These are phyloP conservation scores for Pogonus chalceus DNA, from an alignment of 1,140 invertebrate genomes.

Conservation along the genomic window DNA sequence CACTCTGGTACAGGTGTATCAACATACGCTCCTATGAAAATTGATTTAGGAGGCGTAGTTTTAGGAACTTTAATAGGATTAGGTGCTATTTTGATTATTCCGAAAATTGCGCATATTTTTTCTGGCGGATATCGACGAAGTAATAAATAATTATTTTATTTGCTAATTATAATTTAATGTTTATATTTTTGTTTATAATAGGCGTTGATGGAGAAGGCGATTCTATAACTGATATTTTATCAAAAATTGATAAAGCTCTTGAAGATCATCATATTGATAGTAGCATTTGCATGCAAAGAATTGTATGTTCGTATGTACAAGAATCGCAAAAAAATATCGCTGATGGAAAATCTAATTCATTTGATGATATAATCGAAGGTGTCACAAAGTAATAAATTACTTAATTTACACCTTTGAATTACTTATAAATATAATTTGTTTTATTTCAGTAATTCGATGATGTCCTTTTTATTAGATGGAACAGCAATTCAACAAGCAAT, in stretches of 20 bases:
- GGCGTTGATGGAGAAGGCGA: conserved; percentile 50
- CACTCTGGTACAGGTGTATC: conserved; percentile 39
- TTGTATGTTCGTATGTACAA: conserved; percentile 64
- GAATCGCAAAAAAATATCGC: conserved; percentile 51
- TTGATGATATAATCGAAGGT: conserved; percentile 55
- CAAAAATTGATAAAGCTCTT: conserved; percentile 59
- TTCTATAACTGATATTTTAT: conserved; percentile 53
- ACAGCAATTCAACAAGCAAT: conserved; percentile 66
- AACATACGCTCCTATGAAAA: conserved; percentile 59
- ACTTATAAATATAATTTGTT: conserved; percentile 12
- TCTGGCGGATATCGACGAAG: conserved; percentile 50
- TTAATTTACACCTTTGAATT: conserved; percentile 7
- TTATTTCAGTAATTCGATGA: conserved; percentile 53
- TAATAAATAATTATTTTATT: conserved; percentile 41
- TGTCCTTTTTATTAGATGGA: conserved; percentile 61
- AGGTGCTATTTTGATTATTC: conserved; percentile 64
- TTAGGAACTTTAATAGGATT: conserved; percentile 68
- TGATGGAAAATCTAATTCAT: conserved; percentile 47
- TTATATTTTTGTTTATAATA: conserved; percentile 25
- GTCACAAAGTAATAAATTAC: conserved; percentile 45
- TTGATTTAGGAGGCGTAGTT: conserved; percentile 70
- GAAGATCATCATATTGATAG: conserved; percentile 67
- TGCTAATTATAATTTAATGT: not conserved
- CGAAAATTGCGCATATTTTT: conserved; percentile 62
- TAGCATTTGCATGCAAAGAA: conserved; percentile 63